A percentile compares a stretch with the other conserved stretches of the same genome.
These are phyloP conservation scores for Tortricodes alternella DNA, from an alignment of 2,888 invertebrate species.

Conservation along the genomic window DNA sequence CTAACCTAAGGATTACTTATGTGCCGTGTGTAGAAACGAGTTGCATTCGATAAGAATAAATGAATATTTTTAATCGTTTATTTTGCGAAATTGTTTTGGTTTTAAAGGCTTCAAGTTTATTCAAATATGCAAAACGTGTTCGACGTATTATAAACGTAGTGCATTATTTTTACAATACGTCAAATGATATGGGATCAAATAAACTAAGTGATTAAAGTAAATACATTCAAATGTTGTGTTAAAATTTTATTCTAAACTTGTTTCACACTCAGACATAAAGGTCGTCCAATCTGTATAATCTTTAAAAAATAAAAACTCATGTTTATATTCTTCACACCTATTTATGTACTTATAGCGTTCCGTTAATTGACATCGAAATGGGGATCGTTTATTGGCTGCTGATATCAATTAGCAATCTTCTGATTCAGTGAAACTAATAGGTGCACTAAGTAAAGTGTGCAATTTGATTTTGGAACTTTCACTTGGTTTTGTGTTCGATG, in stretches of 20 bases:
- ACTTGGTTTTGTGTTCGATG: slow-evolving; percentile 13
- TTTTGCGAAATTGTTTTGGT: slow-evolving; percentile 1
- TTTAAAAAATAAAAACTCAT: neutral
- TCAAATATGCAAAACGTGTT: neutral
- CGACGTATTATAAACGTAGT: no score
- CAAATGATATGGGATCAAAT: no score
- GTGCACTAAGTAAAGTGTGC: slow-evolving; percentile 21
- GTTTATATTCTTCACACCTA: neutral
- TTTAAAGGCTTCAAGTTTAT: neutral
- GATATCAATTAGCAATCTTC: slow-evolving; percentile 40
- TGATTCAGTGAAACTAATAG: slow-evolving; percentile 39
- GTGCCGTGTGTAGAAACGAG: neutral
- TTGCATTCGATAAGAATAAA: slow-evolving; percentile 2
- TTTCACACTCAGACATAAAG: no score
- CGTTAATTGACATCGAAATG: neutral
- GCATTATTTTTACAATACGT: no score
- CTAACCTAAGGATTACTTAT: slow-evolving; percentile 13
- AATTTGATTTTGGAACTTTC: slow-evolving; percentile 23
- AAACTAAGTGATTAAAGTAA: no score
- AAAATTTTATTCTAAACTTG: no score
- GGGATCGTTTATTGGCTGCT: slow-evolving; percentile 2
- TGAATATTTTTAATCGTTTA: neutral
- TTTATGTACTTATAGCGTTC: neutral
- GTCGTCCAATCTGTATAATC: no score
- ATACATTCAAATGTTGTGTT: no score